Evolutionary conservation across 2,888 invertebrate genomes (phyloP).

Genomic region (Oligia strigilis): DNA sequence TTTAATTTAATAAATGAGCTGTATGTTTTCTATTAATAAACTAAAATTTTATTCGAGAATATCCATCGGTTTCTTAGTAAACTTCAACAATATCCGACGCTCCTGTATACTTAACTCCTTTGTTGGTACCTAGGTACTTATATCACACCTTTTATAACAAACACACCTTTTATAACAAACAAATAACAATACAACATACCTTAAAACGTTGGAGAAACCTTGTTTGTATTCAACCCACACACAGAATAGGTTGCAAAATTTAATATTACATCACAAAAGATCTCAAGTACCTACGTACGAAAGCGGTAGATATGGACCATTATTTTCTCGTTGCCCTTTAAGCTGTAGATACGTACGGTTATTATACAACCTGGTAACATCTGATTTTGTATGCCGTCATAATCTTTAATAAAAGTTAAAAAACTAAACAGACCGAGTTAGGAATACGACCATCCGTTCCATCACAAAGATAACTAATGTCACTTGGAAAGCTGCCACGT

Average conservation of each 20-base stretch:
- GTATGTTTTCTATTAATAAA: too few species aligned
- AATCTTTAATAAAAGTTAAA: conserved; percentile 11
- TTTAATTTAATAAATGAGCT: too few species aligned
- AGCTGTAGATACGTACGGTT: conserved; percentile 14
- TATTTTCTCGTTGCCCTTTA: conserved; percentile 29
- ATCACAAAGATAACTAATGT: too few species aligned
- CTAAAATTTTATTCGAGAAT: too few species aligned
- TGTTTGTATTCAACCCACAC: conserved; percentile 18
- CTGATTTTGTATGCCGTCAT: not conserved
- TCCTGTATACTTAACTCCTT: too few species aligned
- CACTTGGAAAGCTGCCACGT: too few species aligned
- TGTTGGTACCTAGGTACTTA: not conserved
- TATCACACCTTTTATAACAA: not conserved
- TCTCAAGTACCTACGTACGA: not conserved
- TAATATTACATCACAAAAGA: conserved; percentile 25
- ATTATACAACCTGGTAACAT: conserved; percentile 12
- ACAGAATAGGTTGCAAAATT: conserved; percentile 11
- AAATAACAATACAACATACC: not conserved
- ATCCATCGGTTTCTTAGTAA: too few species aligned
- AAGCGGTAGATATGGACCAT: conserved; percentile 22
- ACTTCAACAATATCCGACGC: too few species aligned
- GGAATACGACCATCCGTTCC: too few species aligned
- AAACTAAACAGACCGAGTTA: not conserved
- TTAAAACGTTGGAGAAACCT: not conserved
- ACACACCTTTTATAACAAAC: not conserved